phyloP scores from a whole-genome alignment of 2,113 vertebrate species.

The Edolisoma coerulescens region DNA sequence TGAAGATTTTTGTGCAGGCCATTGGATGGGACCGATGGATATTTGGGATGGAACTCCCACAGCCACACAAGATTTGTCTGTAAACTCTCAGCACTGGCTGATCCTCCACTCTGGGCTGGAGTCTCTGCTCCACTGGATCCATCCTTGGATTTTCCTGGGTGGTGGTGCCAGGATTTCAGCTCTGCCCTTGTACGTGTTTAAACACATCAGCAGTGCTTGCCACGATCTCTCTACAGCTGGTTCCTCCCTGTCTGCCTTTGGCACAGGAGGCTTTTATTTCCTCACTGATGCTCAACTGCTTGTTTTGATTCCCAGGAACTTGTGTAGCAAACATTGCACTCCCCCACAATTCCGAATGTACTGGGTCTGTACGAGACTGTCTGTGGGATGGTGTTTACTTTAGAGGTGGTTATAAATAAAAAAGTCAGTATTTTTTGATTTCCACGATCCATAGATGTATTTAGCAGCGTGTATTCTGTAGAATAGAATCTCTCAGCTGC shows the following conservation, averaged over 20 bases:
- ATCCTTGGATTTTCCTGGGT: neutral
- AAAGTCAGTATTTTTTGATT: neutral
- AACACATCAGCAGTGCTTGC: rapidly evolving
- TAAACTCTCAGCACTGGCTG: neutral
- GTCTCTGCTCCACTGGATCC: neutral
- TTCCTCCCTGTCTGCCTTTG: neutral
- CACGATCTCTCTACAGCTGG: neutral
- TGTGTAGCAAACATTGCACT: neutral
- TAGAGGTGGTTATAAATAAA: neutral
- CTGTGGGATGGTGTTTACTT: neutral
- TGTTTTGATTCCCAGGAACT: neutral
- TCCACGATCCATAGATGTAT: neutral
- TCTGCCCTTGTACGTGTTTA: rapidly evolving
- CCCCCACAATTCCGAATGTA: rapidly evolving
- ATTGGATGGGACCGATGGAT: rapidly evolving
- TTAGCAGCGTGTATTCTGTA: neutral
- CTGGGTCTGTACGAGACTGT: neutral
- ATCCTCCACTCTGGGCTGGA: neutral
- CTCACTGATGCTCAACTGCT: neutral
- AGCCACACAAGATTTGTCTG: neutral
- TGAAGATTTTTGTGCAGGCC: neutral
- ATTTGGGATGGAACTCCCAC: neutral
- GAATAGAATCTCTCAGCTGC: neutral
- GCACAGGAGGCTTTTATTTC: neutral
- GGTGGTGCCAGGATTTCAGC: neutral